Evolutionary conservation across 2,888 invertebrate species (phyloP), one percentile per base, ranked within the genome.

Genomic region (Dasysyrphus tricinctus): DNA sequence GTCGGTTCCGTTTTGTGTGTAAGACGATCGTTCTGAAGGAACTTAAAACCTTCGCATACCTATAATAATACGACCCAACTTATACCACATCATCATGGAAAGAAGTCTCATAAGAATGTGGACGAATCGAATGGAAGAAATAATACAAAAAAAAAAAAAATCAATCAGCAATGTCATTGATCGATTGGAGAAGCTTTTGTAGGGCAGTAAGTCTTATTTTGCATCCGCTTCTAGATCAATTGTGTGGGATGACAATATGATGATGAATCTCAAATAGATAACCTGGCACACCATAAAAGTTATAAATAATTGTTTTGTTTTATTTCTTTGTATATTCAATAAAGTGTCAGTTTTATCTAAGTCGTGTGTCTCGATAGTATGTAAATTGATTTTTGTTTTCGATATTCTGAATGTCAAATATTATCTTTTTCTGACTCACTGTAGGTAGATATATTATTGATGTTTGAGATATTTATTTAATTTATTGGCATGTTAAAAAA

Each of bases 121-220:
- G n/a, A 12, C 19, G 16, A 42, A 39, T 59, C 44, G n/a, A 70
- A 44, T 16, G 12, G 4, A 76, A 51, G 49, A 72, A 39, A 44
- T 29, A 39, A 6, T 19, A 56, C 24, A 42, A 16, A 65, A 76
- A 34, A 63, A 42, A 34, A 59, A 59, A 44, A 80, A 85, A 79
- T 81, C 81, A 81, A 81, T 86, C 81, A 86, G 75, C 80, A 74
- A 81, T 81, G 86, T 86, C 86, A 86, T 78, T 86, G 81, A 86
- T 86, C 86, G 86, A 86, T 86, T 65, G 78, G 51, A 67, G 75
- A 34, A n/a, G n/a, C 16, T 51, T n/a, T 86, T 86, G 67, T 86
- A 86, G 86, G 86, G 81, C 86, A 86, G 78, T 86, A 54, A 80
- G 78, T 73, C 65, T 57, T 72, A 69, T 24, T 72, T 82, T 79